Conservation (phyloP, 2,113 vertebrate genomes). For the Rhipidura dahli region DNA sequence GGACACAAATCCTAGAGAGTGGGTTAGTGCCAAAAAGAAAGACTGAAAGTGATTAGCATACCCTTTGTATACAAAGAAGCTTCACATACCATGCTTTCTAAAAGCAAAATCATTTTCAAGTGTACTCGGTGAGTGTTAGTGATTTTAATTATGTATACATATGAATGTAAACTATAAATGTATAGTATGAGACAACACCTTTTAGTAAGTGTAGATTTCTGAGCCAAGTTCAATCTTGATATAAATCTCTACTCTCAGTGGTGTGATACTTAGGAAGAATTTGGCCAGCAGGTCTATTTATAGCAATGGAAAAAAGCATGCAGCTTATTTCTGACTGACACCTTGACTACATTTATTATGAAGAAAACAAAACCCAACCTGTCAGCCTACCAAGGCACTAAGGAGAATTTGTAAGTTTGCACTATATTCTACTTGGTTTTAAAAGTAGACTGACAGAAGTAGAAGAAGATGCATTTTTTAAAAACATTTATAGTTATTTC, state of each 20-base stretch:
- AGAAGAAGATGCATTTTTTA: background rate
- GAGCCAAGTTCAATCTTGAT: background rate
- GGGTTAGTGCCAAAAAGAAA: background rate
- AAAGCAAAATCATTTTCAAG: constrained; percentile 42
- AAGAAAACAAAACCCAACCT: background rate
- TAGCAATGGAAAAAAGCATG: constrained; percentile 1
- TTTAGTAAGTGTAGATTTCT: background rate
- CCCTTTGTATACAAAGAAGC: background rate
- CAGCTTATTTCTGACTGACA: background rate
- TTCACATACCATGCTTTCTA: background rate
- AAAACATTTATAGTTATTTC: background rate
- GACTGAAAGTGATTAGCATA: background rate
- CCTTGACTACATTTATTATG: background rate
- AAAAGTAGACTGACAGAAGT: background rate
- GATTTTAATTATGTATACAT: constrained; percentile 37
- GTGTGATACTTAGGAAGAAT: background rate
- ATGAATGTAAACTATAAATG: constrained; percentile 11
- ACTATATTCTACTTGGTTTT: background rate
- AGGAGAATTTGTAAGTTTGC: background rate
- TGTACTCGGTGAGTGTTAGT: constrained; percentile 41
- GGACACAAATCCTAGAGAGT: background rate
- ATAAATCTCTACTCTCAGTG: background rate
- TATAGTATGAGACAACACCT: background rate
- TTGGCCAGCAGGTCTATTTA: background rate
- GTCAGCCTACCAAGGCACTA: background rate